These are phyloP conservation scores for Emydocephalus ijimae DNA, from an alignment of 2,113 vertebrate species.

Conservation along the genomic window DNA sequence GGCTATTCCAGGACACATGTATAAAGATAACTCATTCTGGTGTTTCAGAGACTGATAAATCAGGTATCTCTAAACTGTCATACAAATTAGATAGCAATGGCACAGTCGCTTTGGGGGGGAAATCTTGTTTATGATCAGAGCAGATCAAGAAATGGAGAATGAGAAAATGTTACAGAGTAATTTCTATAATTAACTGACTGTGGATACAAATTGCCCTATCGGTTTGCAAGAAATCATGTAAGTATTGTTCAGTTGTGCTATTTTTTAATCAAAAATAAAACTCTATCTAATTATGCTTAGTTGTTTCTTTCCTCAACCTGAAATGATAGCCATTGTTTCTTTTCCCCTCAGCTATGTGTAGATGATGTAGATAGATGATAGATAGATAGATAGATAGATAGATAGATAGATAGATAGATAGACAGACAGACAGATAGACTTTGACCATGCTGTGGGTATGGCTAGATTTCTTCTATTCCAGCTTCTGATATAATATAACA, in stretches of 20 bases:
- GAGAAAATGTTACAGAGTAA: background rate
- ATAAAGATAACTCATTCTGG: background rate
- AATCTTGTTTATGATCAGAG: background rate
- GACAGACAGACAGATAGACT: background rate
- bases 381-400: too few relatives aligned
- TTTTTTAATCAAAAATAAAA: background rate
- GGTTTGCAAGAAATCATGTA: background rate
- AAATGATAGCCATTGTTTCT: background rate
- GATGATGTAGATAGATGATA: background rate
- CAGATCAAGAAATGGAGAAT: background rate
- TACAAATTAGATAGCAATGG: background rate
- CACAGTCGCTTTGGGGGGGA: background rate
- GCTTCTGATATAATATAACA: background rate
- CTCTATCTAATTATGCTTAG: background rate
- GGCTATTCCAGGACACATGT: background rate
- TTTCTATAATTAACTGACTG: background rate
- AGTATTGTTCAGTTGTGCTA: background rate
- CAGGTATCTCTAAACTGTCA: background rate
- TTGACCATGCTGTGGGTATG: background rate
- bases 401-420: background rate
- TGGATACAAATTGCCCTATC: background rate
- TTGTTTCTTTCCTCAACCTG: background rate
- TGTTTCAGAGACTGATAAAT: background rate
- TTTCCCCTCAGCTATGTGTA: background rate
- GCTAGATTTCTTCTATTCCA: background rate